Conservation (phyloP, 2,113 vertebrate genomes). For the Peromyscus leucopus region DNA sequence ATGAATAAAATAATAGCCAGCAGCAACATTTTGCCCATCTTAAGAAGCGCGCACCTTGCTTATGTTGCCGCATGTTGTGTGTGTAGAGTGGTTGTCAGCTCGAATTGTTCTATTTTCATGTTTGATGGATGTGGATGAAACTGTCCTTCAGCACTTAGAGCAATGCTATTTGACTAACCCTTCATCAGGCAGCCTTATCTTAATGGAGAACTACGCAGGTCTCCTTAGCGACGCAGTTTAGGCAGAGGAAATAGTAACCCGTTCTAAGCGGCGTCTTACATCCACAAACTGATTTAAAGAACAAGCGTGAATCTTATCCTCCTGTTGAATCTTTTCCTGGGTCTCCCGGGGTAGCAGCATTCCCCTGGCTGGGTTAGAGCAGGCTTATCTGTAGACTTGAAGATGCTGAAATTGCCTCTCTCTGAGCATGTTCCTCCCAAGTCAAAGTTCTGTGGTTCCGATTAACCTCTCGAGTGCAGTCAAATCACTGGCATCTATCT, state of each 20-base stretch:
- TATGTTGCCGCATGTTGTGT: not conserved
- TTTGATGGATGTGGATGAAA: not conserved
- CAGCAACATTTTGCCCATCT: not conserved
- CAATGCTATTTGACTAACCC: not conserved
- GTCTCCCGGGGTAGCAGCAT: not conserved
- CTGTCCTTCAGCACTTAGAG: not conserved
- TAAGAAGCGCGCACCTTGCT: not conserved
- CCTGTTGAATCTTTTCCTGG: not conserved
- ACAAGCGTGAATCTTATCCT: not conserved
- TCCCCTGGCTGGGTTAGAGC: not conserved
- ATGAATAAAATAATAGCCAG: not conserved
- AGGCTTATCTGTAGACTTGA: not conserved
- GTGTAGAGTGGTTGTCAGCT: not conserved
- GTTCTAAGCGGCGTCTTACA: constrained; percentile 17
- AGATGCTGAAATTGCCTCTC: constrained; percentile 31
- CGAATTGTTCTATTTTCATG: not conserved
- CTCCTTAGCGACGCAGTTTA: not conserved
- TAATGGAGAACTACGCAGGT: not conserved
- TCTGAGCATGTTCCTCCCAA: not conserved
- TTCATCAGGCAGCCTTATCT: constrained; percentile 27
- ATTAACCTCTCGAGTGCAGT: constrained; percentile 3
- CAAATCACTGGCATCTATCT: not conserved
- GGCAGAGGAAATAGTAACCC: not conserved
- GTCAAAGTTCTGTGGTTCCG: constrained; percentile 42
- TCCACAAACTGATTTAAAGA: constrained; percentile 14